Percentiles rank a stretch among this genome's conserved stretches.
These are phyloP conservation scores for Zaprionus lachaisei DNA, from an alignment of 1,140 invertebrate genomes.

Conservation along the genomic window DNA sequence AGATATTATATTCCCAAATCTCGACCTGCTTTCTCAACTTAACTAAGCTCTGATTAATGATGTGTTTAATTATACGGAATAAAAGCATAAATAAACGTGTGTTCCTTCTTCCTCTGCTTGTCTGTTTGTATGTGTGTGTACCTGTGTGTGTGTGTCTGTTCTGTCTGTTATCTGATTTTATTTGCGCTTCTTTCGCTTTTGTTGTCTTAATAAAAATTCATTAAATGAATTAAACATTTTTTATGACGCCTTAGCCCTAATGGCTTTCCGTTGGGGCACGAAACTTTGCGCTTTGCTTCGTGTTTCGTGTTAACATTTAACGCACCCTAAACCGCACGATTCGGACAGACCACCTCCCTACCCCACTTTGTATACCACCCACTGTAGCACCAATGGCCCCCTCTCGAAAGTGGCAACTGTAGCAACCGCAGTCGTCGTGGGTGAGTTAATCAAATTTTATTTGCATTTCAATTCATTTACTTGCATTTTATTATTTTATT, in stretches of 20 bases:
- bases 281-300: conserved; percentile 43
- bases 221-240: conserved; percentile 55
- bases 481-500: conserved; percentile 79
- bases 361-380: not conserved
- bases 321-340: conserved; percentile 52
- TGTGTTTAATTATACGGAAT: conserved; percentile 31
- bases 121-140: not conserved
- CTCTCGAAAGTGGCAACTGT: conserved; percentile 21
- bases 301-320: conserved; percentile 72
- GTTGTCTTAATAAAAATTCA: conserved; percentile 47
- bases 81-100: conserved; percentile 13
- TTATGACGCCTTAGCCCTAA: conserved; percentile 51
- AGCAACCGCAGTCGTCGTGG: conserved; percentile 33
- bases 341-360: not conserved
- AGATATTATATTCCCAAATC: not conserved
- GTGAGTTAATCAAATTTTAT: conserved; percentile 76
- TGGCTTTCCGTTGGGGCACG: conserved; percentile 41
- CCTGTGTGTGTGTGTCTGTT: not conserved
- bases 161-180: conserved; percentile 38
- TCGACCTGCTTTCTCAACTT: not conserved
- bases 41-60: conserved; percentile 7
- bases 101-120: not conserved
- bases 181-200: conserved; percentile 31
- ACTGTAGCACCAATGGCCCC: not conserved
- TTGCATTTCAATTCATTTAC: conserved; percentile 76